A percentile compares a stretch with the other conserved stretches of the same genome.
phyloP scores from a whole-genome alignment of 2,113 vertebrate genomes.

The Rhinogobius similis region DNA sequence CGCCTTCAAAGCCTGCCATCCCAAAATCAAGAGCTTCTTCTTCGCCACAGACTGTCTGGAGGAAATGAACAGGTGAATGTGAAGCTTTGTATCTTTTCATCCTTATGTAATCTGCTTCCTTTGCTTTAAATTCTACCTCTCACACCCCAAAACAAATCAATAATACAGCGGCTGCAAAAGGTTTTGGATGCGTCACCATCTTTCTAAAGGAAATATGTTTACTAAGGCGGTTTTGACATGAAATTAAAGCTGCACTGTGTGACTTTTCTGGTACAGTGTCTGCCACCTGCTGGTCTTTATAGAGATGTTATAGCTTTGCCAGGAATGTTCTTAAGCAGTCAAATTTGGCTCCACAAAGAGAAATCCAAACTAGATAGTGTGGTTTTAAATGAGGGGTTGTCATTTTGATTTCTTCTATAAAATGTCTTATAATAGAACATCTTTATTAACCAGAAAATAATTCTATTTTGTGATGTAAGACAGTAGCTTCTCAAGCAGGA shows the following conservation, averaged over 20 bases:
- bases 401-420: no score
- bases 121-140: not conserved
- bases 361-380: no score
- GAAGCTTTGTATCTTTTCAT: slow-evolving; percentile 16
- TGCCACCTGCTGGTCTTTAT: no score
- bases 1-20: slow-evolving; percentile 92
- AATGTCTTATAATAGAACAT: no score
- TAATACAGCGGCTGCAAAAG: not conserved
- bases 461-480: no score
- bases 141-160: not conserved
- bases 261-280: no score
- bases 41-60: slow-evolving; percentile 91
- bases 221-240: not conserved
- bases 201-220: not conserved
- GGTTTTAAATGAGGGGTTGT: no score
- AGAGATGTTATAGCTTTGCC: no score
- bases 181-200: not conserved
- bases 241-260: not conserved
- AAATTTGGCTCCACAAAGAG: no score
- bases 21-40: slow-evolving; percentile 93
- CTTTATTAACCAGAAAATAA: no score
- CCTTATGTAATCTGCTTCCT: not conserved
- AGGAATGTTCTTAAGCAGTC: no score
- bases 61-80: slow-evolving; percentile 91
- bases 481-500: no score